Conservation (phyloP, 2,113 vertebrate species). For the Cromileptes altivelis region DNA sequence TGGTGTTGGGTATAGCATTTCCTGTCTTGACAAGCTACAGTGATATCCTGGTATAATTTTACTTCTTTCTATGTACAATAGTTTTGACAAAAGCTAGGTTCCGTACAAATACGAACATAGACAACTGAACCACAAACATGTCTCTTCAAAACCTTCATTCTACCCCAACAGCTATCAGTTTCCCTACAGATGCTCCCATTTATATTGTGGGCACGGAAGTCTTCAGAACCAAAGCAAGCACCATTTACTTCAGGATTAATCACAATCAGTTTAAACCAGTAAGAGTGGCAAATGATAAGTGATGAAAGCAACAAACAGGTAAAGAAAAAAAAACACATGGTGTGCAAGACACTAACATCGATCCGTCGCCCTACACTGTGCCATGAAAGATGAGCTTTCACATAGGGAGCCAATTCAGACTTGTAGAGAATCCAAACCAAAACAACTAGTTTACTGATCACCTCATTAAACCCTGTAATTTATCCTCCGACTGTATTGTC, state of each 20-base stretch:
- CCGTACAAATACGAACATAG: neutral
- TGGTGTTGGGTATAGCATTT: neutral
- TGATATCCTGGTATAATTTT: too few relatives aligned
- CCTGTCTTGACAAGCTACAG: neutral
- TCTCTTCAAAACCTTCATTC: neutral
- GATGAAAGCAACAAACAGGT: constrained; percentile 10
- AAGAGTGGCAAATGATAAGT: neutral
- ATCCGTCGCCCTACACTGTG: neutral
- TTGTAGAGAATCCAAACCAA: neutral
- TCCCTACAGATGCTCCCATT: too few relatives aligned
- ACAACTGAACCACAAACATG: neutral
- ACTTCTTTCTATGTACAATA: neutral
- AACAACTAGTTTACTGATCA: neutral
- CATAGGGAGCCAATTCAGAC: neutral
- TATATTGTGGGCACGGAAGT: neutral
- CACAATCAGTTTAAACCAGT: neutral
- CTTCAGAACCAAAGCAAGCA: neutral
- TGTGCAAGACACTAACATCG: neutral
- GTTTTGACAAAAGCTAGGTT: neutral
- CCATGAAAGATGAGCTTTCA: neutral
- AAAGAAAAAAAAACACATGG: neutral
- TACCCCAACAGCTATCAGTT: neutral
- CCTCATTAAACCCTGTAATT: neutral
- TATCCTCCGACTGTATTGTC: too few relatives aligned
- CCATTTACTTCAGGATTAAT: neutral